Evolutionary conservation across 2,888 invertebrate genomes (phyloP).

Genomic region (Lobophora halterata): DNA sequence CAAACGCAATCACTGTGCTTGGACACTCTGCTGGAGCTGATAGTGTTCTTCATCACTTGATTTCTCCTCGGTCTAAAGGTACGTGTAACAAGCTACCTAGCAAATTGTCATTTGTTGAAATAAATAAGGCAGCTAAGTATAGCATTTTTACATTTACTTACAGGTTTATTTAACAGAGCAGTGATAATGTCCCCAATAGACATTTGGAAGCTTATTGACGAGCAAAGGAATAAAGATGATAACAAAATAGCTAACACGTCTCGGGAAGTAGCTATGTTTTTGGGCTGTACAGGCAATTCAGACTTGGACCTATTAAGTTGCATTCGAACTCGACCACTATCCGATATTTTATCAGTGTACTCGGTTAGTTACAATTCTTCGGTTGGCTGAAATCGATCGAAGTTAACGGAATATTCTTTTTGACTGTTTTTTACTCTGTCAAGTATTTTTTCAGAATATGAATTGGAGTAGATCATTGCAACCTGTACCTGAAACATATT

Average conservation of each 20-base stretch:
- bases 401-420: too few relatives aligned
- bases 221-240: conserved; percentile 39
- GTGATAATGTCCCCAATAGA: conserved; percentile 84
- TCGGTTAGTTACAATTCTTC: conserved; percentile 50
- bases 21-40: conserved; percentile 91
- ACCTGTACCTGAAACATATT: conserved; percentile 83
- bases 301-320: conserved; percentile 81
- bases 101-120: too few relatives aligned
- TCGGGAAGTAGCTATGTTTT: conserved; percentile 76
- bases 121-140: too few relatives aligned
- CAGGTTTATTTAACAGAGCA: conserved; percentile 83
- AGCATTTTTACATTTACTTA: conserved; percentile 31
- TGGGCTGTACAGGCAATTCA: conserved; percentile 75
- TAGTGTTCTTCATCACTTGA: conserved; percentile 84
- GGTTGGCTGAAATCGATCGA: neutral
- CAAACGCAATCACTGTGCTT: conserved; percentile 87
- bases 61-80: conserved; percentile 85
- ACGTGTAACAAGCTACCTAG: conserved; percentile 14
- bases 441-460: conserved; percentile 74
- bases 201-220: conserved; percentile 60
- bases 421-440: neutral
- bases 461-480: conserved; percentile 81
- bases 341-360: conserved; percentile 79
- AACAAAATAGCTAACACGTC: conserved; percentile 70
- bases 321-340: conserved; percentile 80